A percentile compares a stretch with the other conserved stretches of the same genome.
Evolutionary conservation across 2,797 vertebrate species (phyloP).

Genomic region (Clarias pachynema): DNA sequence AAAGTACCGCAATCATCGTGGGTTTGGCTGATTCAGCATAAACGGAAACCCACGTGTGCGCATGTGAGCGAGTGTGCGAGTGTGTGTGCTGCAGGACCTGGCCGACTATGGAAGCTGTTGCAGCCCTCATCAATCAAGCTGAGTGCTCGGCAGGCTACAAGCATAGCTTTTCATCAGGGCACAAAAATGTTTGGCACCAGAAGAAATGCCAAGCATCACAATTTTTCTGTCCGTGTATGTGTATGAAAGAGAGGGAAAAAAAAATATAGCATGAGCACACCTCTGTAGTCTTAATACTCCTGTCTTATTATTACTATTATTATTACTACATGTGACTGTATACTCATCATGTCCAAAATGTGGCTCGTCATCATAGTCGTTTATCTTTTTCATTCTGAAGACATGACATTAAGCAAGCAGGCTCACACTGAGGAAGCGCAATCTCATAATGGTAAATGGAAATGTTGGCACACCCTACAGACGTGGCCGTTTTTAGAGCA

Average conservation of each 20-base stretch:
- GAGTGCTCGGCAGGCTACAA: conserved; percentile 28
- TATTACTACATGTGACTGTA: too few relatives aligned
- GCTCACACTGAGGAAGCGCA: conserved; percentile 1
- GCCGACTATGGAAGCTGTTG: conserved; percentile 42
- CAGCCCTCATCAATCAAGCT: conserved; percentile 48
- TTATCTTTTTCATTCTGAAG: conserved; percentile 6
- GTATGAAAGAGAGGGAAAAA: not conserved
- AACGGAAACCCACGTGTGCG: not conserved
- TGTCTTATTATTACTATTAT: not conserved
- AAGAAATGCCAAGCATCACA: conserved; percentile 9
- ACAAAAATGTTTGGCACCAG: conserved; percentile 30
- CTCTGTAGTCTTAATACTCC: not conserved
- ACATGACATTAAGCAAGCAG: not conserved
- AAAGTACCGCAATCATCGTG: not conserved
- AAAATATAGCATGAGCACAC: not conserved
- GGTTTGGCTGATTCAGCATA: conserved; percentile 35
- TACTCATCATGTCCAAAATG: not conserved
- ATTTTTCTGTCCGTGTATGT: not conserved
- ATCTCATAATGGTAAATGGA: conserved; percentile 20
- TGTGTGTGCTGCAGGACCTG: conserved; percentile 19
- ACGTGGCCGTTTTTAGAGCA: not conserved
- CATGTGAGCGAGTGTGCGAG: not conserved
- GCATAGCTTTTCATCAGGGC: conserved; percentile 43
- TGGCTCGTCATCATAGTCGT: not conserved
- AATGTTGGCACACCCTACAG: conserved; percentile 5